These are phyloP conservation scores for Protonibea diacanthus DNA, from an alignment of 2,797 vertebrate species.

Conservation along the genomic window DNA sequence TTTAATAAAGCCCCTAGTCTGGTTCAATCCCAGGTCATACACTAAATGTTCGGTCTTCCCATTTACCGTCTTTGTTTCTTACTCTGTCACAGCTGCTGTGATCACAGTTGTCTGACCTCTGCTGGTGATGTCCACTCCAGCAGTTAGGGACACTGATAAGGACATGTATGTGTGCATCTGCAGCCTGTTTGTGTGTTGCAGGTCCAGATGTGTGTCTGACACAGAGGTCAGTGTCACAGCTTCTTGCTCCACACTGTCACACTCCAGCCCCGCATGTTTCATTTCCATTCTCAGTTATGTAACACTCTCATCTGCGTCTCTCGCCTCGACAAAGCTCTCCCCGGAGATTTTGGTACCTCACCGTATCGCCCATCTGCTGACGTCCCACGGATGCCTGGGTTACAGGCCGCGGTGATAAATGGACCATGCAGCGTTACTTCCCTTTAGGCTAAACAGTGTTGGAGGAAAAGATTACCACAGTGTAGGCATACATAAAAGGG, in stretches of 20 bases:
- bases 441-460: neutral
- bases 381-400: slow-evolving; percentile 18
- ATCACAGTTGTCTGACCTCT: slow-evolving; percentile 15
- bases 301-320: slow-evolving; percentile 56
- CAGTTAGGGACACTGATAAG: slow-evolving; percentile 20
- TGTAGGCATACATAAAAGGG: neutral
- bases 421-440: slow-evolving; percentile 2
- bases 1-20: slow-evolving; percentile 35
- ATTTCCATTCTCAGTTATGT: slow-evolving; percentile 53
- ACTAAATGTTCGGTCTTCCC: slow-evolving; percentile 21
- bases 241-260: slow-evolving; percentile 29
- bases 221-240: slow-evolving; percentile 53
- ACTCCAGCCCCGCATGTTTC: slow-evolving; percentile 27
- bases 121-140: slow-evolving; percentile 9
- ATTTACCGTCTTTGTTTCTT: neutral
- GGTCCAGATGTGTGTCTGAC: slow-evolving; percentile 54
- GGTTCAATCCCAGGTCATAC: slow-evolving; percentile 46
- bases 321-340: slow-evolving; percentile 38
- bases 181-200: neutral
- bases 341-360: slow-evolving; percentile 46
- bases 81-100: neutral
- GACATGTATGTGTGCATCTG: slow-evolving; percentile 4
- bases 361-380: slow-evolving; percentile 33
- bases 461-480: neutral
- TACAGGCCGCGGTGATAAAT: slow-evolving; percentile 18